Evolutionary conservation across 2,113 vertebrate genomes (phyloP), one percentile per base, ranked within the genome.

Genomic region (Trematocara zebra): DNA sequence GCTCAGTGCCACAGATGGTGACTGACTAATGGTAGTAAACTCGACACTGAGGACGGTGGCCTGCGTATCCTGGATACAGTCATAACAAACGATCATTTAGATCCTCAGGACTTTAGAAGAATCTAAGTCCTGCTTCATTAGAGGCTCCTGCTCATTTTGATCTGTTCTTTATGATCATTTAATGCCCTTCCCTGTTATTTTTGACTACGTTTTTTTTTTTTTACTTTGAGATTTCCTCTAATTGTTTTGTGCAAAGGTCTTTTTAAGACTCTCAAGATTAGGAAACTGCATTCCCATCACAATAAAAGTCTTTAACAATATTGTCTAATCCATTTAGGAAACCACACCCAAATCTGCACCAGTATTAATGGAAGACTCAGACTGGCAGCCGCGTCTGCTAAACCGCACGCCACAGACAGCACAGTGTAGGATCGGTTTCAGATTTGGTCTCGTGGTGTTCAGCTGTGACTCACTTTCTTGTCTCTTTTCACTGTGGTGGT

Each of bases 1-100:
- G 92, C 89, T 57, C 86, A 53, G 6, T 3, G 23, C 49, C 86
- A 56, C 90, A 80, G 85, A 88, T 78, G 90, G 76, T 56, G 44
- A 37, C 81, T 10, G 23, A 51, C 57, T 81, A 47, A 51, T 78
- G 85, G 74, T 80, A 15, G 88, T 91, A 81, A 94, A 93, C 87
- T 84, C 44, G 82, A 90, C 88, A 82, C 90, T 26, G 80, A 83
- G 78, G 81, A 81, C 15, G 51, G 35, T 5, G 85, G 61, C 49
- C 28, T 84, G 87, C 59, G 95, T 96, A 76, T 95, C 96, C 93
- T 93, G 89, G 96, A 91, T 82, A 96, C 95, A 3, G 49, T 18
- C 93, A 95, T 31, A 96, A 95, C 94, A 96, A 72, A 89, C 61
- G 4, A 69, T 47, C 78, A 8, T 3, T 28, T 67, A 49, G 90